Conservation (phyloP, 1,140 invertebrate genomes). For the Camponotus floridanus region DNA sequence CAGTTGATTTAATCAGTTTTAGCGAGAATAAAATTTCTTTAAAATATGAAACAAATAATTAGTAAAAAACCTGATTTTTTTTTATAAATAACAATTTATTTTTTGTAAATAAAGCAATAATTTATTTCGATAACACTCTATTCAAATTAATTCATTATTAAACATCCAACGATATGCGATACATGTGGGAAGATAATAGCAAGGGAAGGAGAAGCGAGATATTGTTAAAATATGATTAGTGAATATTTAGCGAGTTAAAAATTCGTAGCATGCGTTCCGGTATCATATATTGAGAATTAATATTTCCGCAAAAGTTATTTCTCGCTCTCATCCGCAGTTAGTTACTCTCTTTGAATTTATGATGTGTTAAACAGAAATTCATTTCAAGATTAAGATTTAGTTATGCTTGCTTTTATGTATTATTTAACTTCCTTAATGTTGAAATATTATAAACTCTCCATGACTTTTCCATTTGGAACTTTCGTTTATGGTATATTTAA, state of each 20-base stretch:
- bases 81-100: too few relatives aligned
- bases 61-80: neutral
- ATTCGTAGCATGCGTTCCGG: neutral
- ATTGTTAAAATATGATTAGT: neutral
- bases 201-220: too few relatives aligned
- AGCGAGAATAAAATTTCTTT: neutral
- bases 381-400: constrained; percentile 9
- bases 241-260: constrained; percentile 6
- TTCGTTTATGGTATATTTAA: neutral
- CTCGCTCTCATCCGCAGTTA: neutral
- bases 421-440: constrained; percentile 18
- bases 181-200: neutral
- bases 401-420: neutral
- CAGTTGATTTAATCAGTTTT: neutral
- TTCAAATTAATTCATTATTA: neutral
- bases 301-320: constrained; percentile 40
- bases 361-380: constrained; percentile 1
- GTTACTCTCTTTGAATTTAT: neutral
- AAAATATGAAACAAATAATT: neutral
- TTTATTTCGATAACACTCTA: neutral
- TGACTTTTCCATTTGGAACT: neutral
- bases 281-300: constrained; percentile 34
- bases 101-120: neutral
- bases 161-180: neutral
- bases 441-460: neutral